Evolutionary conservation across 2,797 vertebrate genomes (phyloP), one percentile per base, ranked within the genome.

Genomic region (Cynodonichthys magdalenae): DNA sequence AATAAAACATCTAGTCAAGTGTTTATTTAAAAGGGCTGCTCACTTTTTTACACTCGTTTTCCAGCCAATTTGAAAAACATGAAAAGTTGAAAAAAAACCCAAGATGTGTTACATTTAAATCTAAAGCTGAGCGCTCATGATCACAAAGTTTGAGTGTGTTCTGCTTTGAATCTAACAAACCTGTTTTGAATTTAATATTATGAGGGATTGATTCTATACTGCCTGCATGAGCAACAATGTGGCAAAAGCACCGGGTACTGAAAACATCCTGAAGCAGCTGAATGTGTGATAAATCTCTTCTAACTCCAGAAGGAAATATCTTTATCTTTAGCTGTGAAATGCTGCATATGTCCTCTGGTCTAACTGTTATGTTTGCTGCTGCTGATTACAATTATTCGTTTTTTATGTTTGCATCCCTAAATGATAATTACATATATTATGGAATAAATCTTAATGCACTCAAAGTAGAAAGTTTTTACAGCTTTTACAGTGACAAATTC

Each of bases 221-320:
- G 41, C 18, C 1, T 24, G 24, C 24, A 4, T n/a, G 15, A 3
- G 18, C n/a, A 20, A 3, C 28, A 18, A 36, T 19, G 52, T 64
- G 53, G 20, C 41, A 49, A 55, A 64, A 46, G 24, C 50, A 20
- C 34, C 4, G 42, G 20, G 31, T 18, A 19, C 20, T 17, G 31
- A 15, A 64, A 18, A 28, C 52, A n/a, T 48, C 9, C 20, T 48
- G 45, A 55, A 41, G 45, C 28, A 27, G 28, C 24, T 29, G 28
- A 41, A 49, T 18, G 34, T 60, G 27, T 9, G 39, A 34, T 44
- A 34, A 44, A 53, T 50, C 31, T 41, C 34, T 48, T 46, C 46
- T 20, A 34, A 57, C 14, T 53, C 54, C 19, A 41, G 41, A 36
- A 20, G 28, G 48, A 59, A n/a, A 60, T 53, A 44, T 57, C 8